These are phyloP conservation scores for Scaptomyza flava DNA, from an alignment of 2,888 invertebrate species.

Conservation along the genomic window DNA sequence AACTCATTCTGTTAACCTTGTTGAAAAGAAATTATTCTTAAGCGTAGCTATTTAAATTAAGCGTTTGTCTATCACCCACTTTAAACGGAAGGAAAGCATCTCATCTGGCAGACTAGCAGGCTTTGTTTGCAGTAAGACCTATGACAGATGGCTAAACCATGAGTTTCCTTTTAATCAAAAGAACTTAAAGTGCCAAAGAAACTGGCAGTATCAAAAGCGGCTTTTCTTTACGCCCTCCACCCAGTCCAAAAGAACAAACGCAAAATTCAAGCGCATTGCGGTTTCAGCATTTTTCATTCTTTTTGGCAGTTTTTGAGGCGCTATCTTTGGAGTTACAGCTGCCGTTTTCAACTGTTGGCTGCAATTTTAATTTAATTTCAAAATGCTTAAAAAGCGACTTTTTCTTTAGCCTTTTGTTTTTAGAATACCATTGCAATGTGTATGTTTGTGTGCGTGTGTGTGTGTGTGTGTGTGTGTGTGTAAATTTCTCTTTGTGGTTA, in stretches of 20 bases:
- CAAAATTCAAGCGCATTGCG: slow-evolving; percentile 18
- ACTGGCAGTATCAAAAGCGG: slow-evolving; percentile 37
- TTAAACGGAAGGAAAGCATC: background rate
- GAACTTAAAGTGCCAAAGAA: slow-evolving; percentile 38
- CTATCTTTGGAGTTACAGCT: slow-evolving; percentile 45
- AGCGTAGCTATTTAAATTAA: background rate
- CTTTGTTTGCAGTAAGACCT: slow-evolving; percentile 1
- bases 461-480: slow-evolving; percentile 24
- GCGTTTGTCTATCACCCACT: background rate
- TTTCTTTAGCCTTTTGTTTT: slow-evolving; percentile 50
- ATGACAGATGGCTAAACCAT: slow-evolving; percentile 1
- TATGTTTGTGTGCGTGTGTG: slow-evolving; percentile 16
- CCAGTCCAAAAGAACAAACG: slow-evolving; percentile 2
- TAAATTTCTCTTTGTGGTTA: slow-evolving; percentile 52
- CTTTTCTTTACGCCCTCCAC: slow-evolving; percentile 12
- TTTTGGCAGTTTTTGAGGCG: slow-evolving; percentile 21
- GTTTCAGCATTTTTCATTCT: slow-evolving; percentile 13
- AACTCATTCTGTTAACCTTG: too few relatives aligned
- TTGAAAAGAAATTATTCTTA: background rate
- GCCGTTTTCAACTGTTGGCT: slow-evolving; percentile 47
- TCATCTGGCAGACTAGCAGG: too few relatives aligned
- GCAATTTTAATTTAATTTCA: slow-evolving; percentile 75
- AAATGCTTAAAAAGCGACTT: slow-evolving; percentile 68
- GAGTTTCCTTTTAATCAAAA: slow-evolving; percentile 43
- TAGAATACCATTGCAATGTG: slow-evolving; percentile 42